Conservation (phyloP, 92 coral and sea anemone genomes). For the Scolanthus callimorphus region DNA sequence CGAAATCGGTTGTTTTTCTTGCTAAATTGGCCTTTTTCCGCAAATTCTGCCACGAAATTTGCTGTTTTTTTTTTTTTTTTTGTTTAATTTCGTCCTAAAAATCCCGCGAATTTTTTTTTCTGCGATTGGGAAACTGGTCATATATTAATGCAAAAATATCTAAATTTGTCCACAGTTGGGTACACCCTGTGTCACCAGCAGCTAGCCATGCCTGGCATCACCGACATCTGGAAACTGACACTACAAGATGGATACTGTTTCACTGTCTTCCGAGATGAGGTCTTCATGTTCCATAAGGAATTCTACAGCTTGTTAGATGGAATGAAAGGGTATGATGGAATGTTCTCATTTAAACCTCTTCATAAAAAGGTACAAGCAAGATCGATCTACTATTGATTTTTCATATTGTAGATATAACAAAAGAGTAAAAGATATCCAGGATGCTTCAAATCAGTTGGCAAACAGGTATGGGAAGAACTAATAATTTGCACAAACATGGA, state of each 20-base stretch:
- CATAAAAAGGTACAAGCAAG: conserved; percentile 36
- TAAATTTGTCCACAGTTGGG: conserved; percentile 78
- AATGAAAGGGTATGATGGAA: conserved; percentile 80
- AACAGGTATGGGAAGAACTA: conserved; percentile 54
- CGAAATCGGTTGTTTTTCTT: too few species aligned
- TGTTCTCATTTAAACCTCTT: background rate
- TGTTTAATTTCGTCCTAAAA: too few species aligned
- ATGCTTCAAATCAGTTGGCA: conserved; percentile 50
- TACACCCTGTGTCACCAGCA: conserved; percentile 95
- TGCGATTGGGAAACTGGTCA: too few species aligned
- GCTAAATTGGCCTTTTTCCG: too few species aligned
- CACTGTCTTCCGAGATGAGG: conserved; percentile 84
- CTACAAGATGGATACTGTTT: conserved; percentile 91
- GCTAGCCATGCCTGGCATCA: conserved; percentile 94
- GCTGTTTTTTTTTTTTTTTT: background rate
- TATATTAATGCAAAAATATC: too few species aligned
- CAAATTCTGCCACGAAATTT: background rate
- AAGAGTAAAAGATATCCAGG: conserved; percentile 87
- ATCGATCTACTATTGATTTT: conserved; percentile 46
- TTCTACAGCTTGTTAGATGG: conserved; percentile 86
- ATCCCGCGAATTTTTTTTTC: too few species aligned
- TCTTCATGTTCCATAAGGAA: conserved; percentile 87
- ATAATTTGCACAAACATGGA: too few species aligned
- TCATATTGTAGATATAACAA: conserved; percentile 78
- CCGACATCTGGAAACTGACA: conserved; percentile 87